Evolutionary conservation across 2,888 invertebrate genomes (phyloP).

Genomic region (Macrosoma leucophasiata): DNA sequence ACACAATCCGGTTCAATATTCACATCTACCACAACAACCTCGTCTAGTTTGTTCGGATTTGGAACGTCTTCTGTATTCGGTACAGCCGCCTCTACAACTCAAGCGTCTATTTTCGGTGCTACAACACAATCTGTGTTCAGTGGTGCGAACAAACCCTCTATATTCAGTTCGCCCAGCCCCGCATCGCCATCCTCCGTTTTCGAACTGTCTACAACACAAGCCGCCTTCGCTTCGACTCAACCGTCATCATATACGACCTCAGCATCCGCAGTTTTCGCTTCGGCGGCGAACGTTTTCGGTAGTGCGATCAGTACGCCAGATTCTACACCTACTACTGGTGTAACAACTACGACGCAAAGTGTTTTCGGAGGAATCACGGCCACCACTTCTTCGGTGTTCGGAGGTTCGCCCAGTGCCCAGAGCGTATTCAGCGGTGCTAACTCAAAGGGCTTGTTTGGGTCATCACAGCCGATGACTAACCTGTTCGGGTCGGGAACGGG

Average conservation of each 20-base stretch:
- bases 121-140: constrained; percentile 18
- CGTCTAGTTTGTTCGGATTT: constrained; percentile 14
- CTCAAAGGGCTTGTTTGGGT: constrained; percentile 31
- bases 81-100: constrained; percentile 30
- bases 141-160: constrained; percentile 9
- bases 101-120: constrained; percentile 32
- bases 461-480: constrained; percentile 25
- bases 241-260: constrained; percentile 20
- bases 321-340: constrained; percentile 12
- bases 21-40: constrained; percentile 27
- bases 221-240: constrained; percentile 11
- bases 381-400: constrained; percentile 33
- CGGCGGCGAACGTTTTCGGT: constrained; percentile 22
- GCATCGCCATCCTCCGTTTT: constrained; percentile 6
- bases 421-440: constrained; percentile 28
- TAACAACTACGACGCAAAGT: constrained; percentile 22
- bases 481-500: constrained; percentile 29
- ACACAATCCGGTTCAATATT: constrained; percentile 31
- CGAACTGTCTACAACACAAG: constrained; percentile 5
- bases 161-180: neutral
- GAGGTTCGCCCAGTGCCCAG: constrained; percentile 25
- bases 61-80: constrained; percentile 25
- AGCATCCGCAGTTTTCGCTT: constrained; percentile 23
- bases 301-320: constrained; percentile 22
- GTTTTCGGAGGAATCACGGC: constrained; percentile 21